These are phyloP conservation scores for Glaucomys volans DNA, from an alignment of 2,113 vertebrate species.

Conservation along the genomic window DNA sequence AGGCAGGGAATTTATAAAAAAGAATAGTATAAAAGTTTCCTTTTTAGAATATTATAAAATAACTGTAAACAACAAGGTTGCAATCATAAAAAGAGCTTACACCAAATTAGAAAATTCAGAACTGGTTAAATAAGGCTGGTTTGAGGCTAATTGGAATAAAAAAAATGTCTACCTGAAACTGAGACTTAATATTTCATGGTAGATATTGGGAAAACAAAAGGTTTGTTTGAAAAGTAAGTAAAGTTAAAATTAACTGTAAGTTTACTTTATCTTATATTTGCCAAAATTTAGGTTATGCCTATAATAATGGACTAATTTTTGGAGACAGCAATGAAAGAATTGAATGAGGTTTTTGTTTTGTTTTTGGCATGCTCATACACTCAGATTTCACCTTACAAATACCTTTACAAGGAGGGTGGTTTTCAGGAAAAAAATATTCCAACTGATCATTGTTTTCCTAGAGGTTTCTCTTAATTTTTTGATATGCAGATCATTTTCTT, in stretches of 20 bases:
- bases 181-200: not conserved
- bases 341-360: not conserved
- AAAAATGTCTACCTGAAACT: not conserved
- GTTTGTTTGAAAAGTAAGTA: constrained; percentile 28
- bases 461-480: not conserved
- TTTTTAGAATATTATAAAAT: constrained; percentile 11
- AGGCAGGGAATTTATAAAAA: not conserved
- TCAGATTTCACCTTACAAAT: not conserved
- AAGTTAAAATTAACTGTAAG: not conserved
- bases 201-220: constrained; percentile 10
- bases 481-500: not conserved
- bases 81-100: not conserved
- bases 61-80: not conserved
- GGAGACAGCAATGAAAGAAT: not conserved
- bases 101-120: not conserved
- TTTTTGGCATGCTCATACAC: not conserved
- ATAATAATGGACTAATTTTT: not conserved
- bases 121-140: not conserved
- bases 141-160: not conserved
- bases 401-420: not conserved
- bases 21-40: not conserved
- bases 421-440: not conserved
- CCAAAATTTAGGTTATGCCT: not conserved
- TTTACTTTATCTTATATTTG: constrained; percentile 7
- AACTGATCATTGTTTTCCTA: not conserved